Evolutionary conservation across 53 echinoderm and acorn worm genomes (phyloP), one percentile per base, ranked within the genome.

Genomic region (Paracentrotus lividus): DNA sequence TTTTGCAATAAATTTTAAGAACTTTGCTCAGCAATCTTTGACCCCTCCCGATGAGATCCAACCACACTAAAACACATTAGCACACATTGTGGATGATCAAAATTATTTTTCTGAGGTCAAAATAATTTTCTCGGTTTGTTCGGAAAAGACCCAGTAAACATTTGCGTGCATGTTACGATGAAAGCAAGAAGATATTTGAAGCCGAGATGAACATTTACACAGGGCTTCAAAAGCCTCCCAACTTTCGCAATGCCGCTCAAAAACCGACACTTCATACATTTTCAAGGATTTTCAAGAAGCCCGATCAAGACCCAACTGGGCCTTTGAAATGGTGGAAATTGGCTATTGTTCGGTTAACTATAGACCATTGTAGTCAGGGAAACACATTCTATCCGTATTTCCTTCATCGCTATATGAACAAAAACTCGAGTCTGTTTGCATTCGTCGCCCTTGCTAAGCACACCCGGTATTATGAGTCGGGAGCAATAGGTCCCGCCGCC

Each of bases 371-470:
- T 89, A 89, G 89, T 33, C 89, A 89, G 89, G 89, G 89, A 89
- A 89, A 89, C 89, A 89, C 89, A 89, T 89, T 58, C 89, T 56
- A 89, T 89, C 64, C 89, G 89, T 64, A 89, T 89, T 89, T 89
- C 89, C 89, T 61, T 89, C 64, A 40, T 34, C 88, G 88, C 64
- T 89, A 14, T 89, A 61, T 58, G 89, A 89, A 89, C 89, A 89
- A 89, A 89, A 89, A 55, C 59, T 45, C 44, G 45, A 89, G 64
- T 58, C 89, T 89, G 64, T 89, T 89, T 89, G 89, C 89, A 58
- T 61, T 44, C 89, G 43, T 43, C 89, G 27, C 60, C 64, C 81
- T 23, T n/a, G 42, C 89, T 27, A 9, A 89, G 64, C 59, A 42
- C 60, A 55, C 38, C 2, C 56, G 64, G 64, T 89, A 21, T 43